phyloP scores from a whole-genome alignment of 1,140 invertebrate species.

The Penaeus japonicus region DNA sequence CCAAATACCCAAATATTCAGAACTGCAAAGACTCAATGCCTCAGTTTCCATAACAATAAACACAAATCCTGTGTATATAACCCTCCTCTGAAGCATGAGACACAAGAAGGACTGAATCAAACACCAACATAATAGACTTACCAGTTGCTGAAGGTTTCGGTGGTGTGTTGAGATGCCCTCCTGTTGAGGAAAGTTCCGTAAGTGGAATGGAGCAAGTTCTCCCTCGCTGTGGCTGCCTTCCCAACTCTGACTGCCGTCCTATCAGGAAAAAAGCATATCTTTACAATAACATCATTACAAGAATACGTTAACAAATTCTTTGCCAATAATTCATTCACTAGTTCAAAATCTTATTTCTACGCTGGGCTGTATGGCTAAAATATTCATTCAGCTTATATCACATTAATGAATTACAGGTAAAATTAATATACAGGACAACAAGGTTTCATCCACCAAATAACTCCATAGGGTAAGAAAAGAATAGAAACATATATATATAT shows the following conservation, averaged over 20 bases:
- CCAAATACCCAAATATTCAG: no score
- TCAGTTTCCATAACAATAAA: no score
- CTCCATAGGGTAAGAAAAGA: no score
- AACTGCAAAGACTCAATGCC: no score
- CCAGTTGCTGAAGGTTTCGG: background rate
- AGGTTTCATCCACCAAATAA: no score
- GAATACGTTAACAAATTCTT: background rate
- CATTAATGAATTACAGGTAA: background rate
- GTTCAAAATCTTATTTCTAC: background rate
- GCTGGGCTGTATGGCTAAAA: background rate
- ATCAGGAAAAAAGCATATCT: background rate
- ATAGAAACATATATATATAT: background rate
- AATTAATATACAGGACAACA: background rate
- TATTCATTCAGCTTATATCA: background rate
- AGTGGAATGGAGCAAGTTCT: conserved; percentile 9
- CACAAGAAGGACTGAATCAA: no score
- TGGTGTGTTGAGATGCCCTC: background rate
- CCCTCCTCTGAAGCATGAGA: no score
- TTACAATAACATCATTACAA: background rate
- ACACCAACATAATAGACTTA: background rate
- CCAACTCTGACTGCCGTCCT: conserved; percentile 31
- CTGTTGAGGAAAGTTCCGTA: background rate
- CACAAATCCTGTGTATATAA: no score
- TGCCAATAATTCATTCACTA: background rate
- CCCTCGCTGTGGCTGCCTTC: conserved; percentile 3